Evolutionary conservation across 2,113 vertebrate species (phyloP), one percentile per base, ranked within the genome.

Genomic region (Emydocephalus ijimae): DNA sequence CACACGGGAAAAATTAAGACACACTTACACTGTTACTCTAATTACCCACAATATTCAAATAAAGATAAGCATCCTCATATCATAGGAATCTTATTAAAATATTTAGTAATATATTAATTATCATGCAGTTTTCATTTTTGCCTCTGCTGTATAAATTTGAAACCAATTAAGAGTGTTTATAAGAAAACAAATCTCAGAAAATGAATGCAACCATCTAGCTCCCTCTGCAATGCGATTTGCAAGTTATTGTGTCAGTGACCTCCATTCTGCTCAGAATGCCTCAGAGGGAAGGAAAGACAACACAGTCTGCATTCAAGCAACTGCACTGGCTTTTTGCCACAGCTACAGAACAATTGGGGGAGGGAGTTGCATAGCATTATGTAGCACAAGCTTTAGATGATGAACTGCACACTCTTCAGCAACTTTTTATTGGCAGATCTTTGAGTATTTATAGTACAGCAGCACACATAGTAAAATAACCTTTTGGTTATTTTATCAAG

Each of bases 201-300:
- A 48, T 64, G 86, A 87, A 69, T 48, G 50, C 57, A 92, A 74
- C 81, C 48, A 87, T 90, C 48, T 86, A 92, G 34, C n/a, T 50
- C 74, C 50, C 88, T 93, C 93, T 90, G 26, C 69, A 91, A 74
- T 89, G 39, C 39, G 86, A 90, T 91, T 90, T 43, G 61, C 12
- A 89, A 95, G 89, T 91, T 85, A 85, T 57, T 26, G 23, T 88
- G 59, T 85, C 11, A 94, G 9, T n/a, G 87, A 89, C 45, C 89
- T 88, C 85, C 81, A 91, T 85, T 95, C 86, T 92, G 92, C 90
- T 50, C 29, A 29, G 2, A 93, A 89, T 8, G 20, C 26, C 48
- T 69, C 34, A 43, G 5, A 34, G 1, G 69, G n/a, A 39, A 50
- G 55, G 81, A 92, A 93, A 88, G 5, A 26, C 18, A 89, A 91